These are phyloP conservation scores for Jordanella pulchra DNA, from an alignment of 2,797 vertebrate species.

Conservation along the genomic window DNA sequence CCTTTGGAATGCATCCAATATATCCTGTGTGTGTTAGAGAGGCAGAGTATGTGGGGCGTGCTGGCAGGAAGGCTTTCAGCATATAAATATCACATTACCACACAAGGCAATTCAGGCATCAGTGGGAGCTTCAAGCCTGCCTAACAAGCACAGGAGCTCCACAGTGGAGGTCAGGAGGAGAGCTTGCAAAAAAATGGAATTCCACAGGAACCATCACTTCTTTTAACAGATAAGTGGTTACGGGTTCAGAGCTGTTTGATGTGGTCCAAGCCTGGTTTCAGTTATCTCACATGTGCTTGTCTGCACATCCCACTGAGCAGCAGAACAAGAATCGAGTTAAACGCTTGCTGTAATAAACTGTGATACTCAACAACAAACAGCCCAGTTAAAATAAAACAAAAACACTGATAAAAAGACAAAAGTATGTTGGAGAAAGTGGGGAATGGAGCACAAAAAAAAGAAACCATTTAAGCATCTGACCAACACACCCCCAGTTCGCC, in stretches of 20 bases:
- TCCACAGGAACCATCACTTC: slow-evolving; percentile 66
- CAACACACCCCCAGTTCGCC: neutral
- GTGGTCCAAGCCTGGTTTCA: slow-evolving; percentile 48
- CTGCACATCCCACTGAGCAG: slow-evolving; percentile 27
- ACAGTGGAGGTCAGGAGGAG: slow-evolving; percentile 70
- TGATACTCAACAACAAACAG: neutral
- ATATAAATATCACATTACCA: slow-evolving; percentile 86
- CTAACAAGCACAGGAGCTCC: slow-evolving; percentile 75
- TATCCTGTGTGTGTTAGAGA: slow-evolving; percentile 45
- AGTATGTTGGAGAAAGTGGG: neutral
- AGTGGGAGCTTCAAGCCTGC: slow-evolving; percentile 69
- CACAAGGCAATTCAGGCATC: slow-evolving; percentile 81
- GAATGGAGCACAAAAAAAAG: neutral
- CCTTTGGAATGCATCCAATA: slow-evolving; percentile 73
- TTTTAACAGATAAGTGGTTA: slow-evolving; percentile 69
- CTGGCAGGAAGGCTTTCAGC: slow-evolving; percentile 78
- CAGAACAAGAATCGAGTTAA: neutral
- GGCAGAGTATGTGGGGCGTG: slow-evolving; percentile 42
- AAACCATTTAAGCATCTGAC: neutral
- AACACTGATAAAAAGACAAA: neutral
- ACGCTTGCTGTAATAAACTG: slow-evolving; percentile 1
- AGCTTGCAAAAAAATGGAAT: slow-evolving; percentile 72
- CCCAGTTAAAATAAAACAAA: neutral
- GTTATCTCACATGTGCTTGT: slow-evolving; percentile 41
- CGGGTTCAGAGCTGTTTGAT: slow-evolving; percentile 52